phyloP scores from a whole-genome alignment of 2,888 invertebrate species.

The Lasius platythorax region DNA sequence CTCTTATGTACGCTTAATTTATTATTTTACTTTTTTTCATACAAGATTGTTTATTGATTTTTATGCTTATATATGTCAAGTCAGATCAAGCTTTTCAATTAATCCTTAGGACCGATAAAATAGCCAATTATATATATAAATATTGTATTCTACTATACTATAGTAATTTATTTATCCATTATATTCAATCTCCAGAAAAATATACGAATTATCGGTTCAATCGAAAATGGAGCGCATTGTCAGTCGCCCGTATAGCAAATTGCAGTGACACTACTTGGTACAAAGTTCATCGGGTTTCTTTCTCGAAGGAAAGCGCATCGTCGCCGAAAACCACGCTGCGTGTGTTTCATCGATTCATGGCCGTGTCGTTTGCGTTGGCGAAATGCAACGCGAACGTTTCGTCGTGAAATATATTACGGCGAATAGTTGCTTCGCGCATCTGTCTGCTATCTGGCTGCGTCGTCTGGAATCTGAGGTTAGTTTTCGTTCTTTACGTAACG shows the following conservation, averaged over 20 bases:
- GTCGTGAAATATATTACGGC: slow-evolving; percentile 85
- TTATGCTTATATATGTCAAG: background rate
- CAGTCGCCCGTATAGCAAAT: background rate
- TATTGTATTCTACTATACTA: background rate
- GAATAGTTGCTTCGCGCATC: slow-evolving; percentile 86
- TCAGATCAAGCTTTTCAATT: background rate
- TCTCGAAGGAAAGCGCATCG: too few species aligned
- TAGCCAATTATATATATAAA: background rate
- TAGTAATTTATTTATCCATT: background rate
- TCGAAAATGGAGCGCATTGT: background rate
- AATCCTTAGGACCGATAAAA: background rate
- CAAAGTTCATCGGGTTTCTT: slow-evolving; percentile 32
- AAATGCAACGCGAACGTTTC: slow-evolving; percentile 86
- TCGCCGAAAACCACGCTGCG: background rate
- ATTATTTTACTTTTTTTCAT: background rate
- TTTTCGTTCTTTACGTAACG: slow-evolving; percentile 15
- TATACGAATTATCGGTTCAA: background rate
- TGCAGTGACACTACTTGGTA: background rate
- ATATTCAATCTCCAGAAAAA: background rate
- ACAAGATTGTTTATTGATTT: background rate
- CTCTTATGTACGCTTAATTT: background rate
- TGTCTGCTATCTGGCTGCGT: slow-evolving; percentile 82
- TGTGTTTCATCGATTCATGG: slow-evolving; percentile 4
- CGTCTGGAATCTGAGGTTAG: slow-evolving; percentile 79
- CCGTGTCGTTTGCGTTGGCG: background rate